A percentile compares a stretch with the other conserved stretches of the same genome.
These are phyloP conservation scores for Neelides folsomi DNA, from an alignment of 2,888 invertebrate genomes.

Conservation along the genomic window DNA sequence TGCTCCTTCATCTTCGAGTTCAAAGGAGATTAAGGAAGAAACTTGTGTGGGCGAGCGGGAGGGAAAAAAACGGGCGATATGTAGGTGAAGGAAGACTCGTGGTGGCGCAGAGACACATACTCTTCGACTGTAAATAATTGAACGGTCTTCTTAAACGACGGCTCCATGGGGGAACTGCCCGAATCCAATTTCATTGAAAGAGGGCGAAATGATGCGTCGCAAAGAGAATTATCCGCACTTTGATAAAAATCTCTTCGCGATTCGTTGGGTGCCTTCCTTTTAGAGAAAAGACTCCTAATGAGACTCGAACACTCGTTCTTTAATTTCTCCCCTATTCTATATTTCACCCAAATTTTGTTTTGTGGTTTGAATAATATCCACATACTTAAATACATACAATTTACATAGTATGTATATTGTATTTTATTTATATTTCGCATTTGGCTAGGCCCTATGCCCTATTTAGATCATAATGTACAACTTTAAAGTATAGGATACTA, in stretches of 20 bases:
- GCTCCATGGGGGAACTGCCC: not conserved
- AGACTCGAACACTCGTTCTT: not conserved
- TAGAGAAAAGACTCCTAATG: slow-evolving; percentile 4
- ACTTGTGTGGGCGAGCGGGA: no score
- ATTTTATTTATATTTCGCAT: no score
- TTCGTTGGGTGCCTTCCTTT: slow-evolving; percentile 1
- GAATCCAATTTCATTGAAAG: slow-evolving; percentile 3
- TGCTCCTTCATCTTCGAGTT: not conserved
- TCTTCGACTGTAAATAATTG: slow-evolving; percentile 10
- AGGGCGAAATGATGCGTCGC: slow-evolving; percentile 6
- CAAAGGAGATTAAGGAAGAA: no score
- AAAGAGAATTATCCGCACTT: slow-evolving; percentile 4
- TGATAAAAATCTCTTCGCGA: slow-evolving; percentile 1
- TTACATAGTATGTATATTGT: no score
- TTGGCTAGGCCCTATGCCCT: no score
- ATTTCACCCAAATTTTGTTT: not conserved
- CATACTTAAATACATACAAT: no score
- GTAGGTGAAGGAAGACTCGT: no score
- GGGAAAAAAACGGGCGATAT: not conserved
- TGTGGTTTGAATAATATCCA: no score
- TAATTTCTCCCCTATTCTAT: not conserved
- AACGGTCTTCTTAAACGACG: slow-evolving; percentile 8
- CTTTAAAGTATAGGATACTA: no score
- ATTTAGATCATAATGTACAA: no score
- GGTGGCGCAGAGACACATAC: not conserved